Evolutionary conservation across 2,113 vertebrate genomes (phyloP).

Genomic region (Xerus inauris): DNA sequence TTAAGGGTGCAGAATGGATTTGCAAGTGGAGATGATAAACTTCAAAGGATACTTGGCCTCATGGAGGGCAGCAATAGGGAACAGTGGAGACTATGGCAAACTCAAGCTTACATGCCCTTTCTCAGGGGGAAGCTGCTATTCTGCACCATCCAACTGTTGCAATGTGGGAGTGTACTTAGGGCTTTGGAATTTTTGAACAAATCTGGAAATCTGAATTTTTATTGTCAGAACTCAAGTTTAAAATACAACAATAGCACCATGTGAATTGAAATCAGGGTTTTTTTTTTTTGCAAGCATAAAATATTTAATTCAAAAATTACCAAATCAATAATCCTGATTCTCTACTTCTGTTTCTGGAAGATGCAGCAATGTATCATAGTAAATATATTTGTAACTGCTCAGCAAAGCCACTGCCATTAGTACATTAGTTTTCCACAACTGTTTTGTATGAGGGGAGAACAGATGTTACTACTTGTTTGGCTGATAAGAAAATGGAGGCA

Average conservation of each 20-base stretch:
- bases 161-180: background rate
- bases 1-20: background rate
- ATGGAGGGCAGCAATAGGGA: background rate
- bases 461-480: background rate
- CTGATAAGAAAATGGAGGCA: background rate
- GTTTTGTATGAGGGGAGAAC: background rate
- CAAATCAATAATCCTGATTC: background rate
- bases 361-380: too few species aligned
- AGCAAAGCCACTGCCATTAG: background rate
- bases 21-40: background rate
- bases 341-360: background rate
- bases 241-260: background rate
- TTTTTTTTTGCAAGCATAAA: background rate
- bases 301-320: background rate
- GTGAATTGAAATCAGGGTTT: background rate
- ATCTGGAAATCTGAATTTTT: background rate
- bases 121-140: background rate
- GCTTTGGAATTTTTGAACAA: background rate
- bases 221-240: background rate
- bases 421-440: background rate
- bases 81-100: background rate
- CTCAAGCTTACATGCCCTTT: fast-evolving
- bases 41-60: background rate
- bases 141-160: too few species aligned
- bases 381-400: background rate